Evolutionary conservation across 1,140 invertebrate genomes (phyloP).

Genomic region (Lepidostoma basale): DNA sequence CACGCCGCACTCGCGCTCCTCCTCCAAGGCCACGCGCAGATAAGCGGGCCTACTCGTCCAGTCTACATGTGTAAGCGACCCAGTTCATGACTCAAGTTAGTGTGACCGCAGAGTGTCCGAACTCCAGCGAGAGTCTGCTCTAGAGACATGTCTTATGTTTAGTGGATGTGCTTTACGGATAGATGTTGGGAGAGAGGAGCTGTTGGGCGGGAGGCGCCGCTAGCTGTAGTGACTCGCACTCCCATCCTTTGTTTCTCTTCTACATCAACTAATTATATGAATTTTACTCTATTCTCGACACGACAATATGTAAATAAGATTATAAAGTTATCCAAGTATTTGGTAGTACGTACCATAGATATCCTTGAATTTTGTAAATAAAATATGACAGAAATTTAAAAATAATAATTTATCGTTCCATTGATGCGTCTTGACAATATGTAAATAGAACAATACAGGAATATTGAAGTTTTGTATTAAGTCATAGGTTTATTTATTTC

Average conservation of each 20-base stretch:
- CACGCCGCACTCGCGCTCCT: conserved; percentile 59
- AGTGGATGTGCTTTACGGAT: conserved; percentile 44
- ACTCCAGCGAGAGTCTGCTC: conserved; percentile 23
- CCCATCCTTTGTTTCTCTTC: conserved; percentile 36
- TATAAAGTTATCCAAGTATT: conserved; percentile 48
- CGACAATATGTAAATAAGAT: conserved; percentile 65
- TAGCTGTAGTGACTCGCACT: conserved; percentile 44
- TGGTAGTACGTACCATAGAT: conserved; percentile 23
- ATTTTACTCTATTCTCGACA: conserved; percentile 59
- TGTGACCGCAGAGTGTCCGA: conserved; percentile 37
- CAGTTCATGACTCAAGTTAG: conserved; percentile 22
- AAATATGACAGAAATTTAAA: conserved; percentile 26
- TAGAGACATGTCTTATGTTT: conserved; percentile 35
- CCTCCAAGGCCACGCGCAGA: conserved; percentile 59
- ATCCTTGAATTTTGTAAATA: conserved; percentile 41
- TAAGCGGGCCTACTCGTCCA: conserved; percentile 51
- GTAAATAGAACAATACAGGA: conserved; percentile 56
- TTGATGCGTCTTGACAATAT: conserved; percentile 59
- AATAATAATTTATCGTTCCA: conserved; percentile 57
- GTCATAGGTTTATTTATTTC: too few relatives aligned
- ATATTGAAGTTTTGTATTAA: conserved; percentile 3
- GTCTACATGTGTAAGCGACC: conserved; percentile 10
- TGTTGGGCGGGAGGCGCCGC: neutral
- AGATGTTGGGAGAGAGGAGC: conserved; percentile 36
- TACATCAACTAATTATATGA: conserved; percentile 48